Evolutionary conservation across 2,797 vertebrate genomes (phyloP).

Genomic region (Acanthiza pusilla): DNA sequence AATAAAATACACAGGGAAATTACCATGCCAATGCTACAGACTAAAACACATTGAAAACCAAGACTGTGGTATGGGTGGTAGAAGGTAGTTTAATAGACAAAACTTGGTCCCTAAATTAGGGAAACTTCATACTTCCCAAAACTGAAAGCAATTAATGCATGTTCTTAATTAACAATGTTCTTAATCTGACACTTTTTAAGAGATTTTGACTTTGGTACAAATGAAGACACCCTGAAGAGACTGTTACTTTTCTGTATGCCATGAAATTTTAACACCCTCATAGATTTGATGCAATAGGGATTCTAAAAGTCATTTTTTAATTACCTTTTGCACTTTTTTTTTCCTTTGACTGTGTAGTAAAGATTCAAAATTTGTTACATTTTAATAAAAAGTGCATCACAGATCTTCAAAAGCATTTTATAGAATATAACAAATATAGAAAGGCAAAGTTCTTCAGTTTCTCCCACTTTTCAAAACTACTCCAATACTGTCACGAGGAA

Average conservation of each 20-base stretch:
- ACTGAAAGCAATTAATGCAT: not conserved
- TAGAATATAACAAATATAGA: not conserved
- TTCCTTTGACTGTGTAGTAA: not conserved
- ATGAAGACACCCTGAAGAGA: conserved; percentile 3
- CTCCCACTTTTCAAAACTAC: not conserved
- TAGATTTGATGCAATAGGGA: not conserved
- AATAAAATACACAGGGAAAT: not conserved
- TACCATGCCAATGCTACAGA: not conserved
- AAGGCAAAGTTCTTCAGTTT: not conserved
- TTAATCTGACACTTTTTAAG: conserved; percentile 56
- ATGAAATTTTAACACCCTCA: conserved; percentile 2
- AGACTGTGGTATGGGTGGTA: not conserved
- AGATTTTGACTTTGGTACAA: conserved; percentile 44
- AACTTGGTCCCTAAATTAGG: not conserved
- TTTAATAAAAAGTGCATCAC: not conserved
- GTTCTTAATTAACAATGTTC: not conserved
- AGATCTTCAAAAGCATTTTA: not conserved
- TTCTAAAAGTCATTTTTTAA: not conserved
- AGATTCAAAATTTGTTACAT: not conserved
- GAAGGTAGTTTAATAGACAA: not conserved
- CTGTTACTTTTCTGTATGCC: not conserved
- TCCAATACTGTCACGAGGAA: not conserved
- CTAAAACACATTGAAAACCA: not conserved
- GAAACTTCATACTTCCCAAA: not conserved
- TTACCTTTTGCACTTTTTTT: not conserved